Evolutionary conservation across 2,888 invertebrate genomes (phyloP), one percentile per base, ranked within the genome.

Genomic region (Calameuta idolon): DNA sequence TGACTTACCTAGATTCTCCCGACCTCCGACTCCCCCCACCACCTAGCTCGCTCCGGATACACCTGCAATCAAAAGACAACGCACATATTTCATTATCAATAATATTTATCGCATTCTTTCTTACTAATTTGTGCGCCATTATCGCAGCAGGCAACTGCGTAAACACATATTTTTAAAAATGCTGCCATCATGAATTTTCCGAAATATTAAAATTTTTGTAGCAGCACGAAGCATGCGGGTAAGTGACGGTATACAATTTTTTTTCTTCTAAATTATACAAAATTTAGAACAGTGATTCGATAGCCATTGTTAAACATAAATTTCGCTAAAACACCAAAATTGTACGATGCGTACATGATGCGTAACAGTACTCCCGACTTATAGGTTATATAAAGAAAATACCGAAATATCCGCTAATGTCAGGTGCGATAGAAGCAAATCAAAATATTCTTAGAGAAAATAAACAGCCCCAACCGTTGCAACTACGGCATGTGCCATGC

Each of bases 1-100:
- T 23, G 37, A 69, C 75, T 86, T 83, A 88, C 88, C 88, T 88
- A 88, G 84, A 88, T 87, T 86, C 84, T 84, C 83, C 85, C 85
- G 85, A 83, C 84, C 85, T 83, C 84, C 84, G 83, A 85, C 84
- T 84, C 85, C 84, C 82, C 86, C 84, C 23, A 83, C 82, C 74
- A 75, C 75, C 76, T 34, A 35, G 55, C 15, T 73, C 78, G n/a
- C 35, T 85, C 81, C 82, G 82, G 83, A 80, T 83, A 81, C 80
- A 83, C 84, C 87, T 87, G 85, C 55, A 86, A 87, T 81, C 40
- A 55, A 55, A 55, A 5, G 40, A 15, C 15, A 23, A 23, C 5
- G 23, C 40, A 15, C 40, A 55, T 55, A 23, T 55, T 55, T 55
- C 5, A 23, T 23, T 15, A 9, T 55, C 5, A 55, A 55, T 55